Percentiles rank a stretch among this genome's conserved stretches.
Evolutionary conservation across 2,888 invertebrate species (phyloP).

Genomic region (Liodrosophila aerea): DNA sequence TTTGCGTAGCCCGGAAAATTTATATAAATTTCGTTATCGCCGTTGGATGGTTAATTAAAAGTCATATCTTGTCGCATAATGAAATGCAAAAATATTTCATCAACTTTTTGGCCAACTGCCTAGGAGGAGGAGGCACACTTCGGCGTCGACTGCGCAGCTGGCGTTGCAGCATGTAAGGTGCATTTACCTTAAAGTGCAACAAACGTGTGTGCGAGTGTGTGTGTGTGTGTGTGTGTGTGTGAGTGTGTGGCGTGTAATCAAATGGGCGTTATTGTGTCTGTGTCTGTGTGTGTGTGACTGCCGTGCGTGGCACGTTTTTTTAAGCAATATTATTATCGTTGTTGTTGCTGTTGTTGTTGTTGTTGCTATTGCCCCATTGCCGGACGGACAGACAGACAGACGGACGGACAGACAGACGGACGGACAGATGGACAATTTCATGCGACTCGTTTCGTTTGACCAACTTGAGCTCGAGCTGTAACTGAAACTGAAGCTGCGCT

Average conservation of each 20-base stretch:
- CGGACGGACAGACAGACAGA: too few species aligned
- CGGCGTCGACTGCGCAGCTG: slow-evolving; percentile 8
- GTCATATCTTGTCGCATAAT: slow-evolving; percentile 70
- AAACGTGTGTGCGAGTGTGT: slow-evolving; percentile 30
- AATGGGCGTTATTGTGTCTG: slow-evolving; percentile 40
- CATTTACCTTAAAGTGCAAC: slow-evolving; percentile 75
- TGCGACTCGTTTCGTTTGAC: slow-evolving; percentile 55
- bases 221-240: slow-evolving; percentile 19
- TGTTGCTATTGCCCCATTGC: slow-evolving; percentile 15
- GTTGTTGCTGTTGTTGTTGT: slow-evolving; percentile 17
- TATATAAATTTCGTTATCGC: slow-evolving; percentile 54
- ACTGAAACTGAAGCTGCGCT: slow-evolving; percentile 4
- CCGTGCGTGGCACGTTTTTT: slow-evolving; percentile 72
- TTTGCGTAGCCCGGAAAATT: slow-evolving; percentile 26
- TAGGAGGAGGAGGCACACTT: slow-evolving; percentile 12
- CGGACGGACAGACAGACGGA: too few species aligned
- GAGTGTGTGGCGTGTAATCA: slow-evolving; percentile 34
- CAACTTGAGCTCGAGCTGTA: slow-evolving; percentile 37
- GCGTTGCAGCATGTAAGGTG: slow-evolving; percentile 52
- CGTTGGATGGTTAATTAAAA: slow-evolving; percentile 66
- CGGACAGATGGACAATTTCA: slow-evolving; percentile 35
- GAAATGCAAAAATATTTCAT: slow-evolving; percentile 50
- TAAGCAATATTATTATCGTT: slow-evolving; percentile 50
- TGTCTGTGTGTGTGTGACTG: slow-evolving; percentile 33
- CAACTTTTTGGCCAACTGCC: slow-evolving; percentile 22